phyloP scores from a whole-genome alignment of 1,140 invertebrate species.

The Brachionus sp. region DNA sequence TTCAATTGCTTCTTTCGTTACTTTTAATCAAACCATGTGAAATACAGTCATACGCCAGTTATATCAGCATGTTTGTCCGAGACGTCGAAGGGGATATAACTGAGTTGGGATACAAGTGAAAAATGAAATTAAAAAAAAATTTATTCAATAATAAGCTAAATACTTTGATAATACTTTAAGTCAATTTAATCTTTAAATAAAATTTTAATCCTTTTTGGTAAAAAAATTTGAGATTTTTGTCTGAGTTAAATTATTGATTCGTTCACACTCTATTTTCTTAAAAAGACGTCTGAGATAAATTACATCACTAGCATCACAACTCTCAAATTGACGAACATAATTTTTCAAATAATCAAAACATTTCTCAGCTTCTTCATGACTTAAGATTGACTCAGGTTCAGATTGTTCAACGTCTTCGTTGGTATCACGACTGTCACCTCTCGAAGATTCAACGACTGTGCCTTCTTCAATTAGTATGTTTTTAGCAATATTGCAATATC shows the following conservation, averaged over 20 bases:
- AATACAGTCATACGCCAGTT: not conserved
- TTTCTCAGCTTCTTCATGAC: slow-evolving; percentile 18
- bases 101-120: not conserved
- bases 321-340: slow-evolving; percentile 1
- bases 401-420: not conserved
- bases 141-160: not conserved
- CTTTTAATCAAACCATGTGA: no score
- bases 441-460: not conserved
- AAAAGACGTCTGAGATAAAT: not conserved
- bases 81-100: not conserved
- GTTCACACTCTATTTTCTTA: slow-evolving; percentile 28
- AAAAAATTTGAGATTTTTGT: slow-evolving; percentile 10
- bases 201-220: slow-evolving; percentile 21
- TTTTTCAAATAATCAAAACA: slow-evolving; percentile 9
- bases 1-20: no score
- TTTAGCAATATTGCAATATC: not conserved
- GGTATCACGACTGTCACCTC: not conserved
- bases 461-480: not conserved
- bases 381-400: not conserved
- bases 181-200: no score
- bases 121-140: not conserved
- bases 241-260: not conserved
- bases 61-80: not conserved
- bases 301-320: slow-evolving; percentile 10
- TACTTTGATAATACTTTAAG: no score